Base-by-base conservation (phyloP, 2,888 invertebrate species). In the Balanococcus diminutus region DNA sequence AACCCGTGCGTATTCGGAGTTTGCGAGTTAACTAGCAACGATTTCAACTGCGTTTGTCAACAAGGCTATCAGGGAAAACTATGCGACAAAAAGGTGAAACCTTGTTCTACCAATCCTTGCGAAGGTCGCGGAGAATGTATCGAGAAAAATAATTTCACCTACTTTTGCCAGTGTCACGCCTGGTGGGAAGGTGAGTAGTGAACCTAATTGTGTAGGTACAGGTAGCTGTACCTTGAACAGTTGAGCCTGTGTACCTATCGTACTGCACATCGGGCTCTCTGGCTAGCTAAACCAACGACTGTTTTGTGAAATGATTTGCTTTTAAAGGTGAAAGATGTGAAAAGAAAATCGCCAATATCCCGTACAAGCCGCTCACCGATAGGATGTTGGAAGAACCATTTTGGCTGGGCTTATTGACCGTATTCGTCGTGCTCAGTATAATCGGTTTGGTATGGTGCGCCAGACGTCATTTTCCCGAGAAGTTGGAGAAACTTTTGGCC, bases 361-460 rank as follows among this genome's bases (percentile, higher is more conserved):
- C 93, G 0, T 94, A 92, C 89, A 93, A 93, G 88, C 94, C 94
- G 4, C 91, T 96, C 22, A 95, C 95, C 11, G 93, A 95, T 88
- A 91, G 95, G 32, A 95, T 96, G 94, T 91, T 96, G 39, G 94
- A 95, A 88, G 96, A 96, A 89, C 96, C 96, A 0, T 96, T 96
- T 90, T 96, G 96, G 96, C 91, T 96, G 72, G 96, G 96, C 0
- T 91, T 96, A 56, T 95, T 96, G 89, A 95, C 96, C 0, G 96
- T 96, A 0, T 94, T 94, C 88, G 93, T 94, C 11, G 95, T 96
- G 0, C 92, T 96, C 88, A 93, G 93, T 83, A 92, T 94, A 87
- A 95, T 96, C 88, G 95, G 95, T 19, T 91, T 95, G 83, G 92
- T 96, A 22, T 96, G 95, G 94, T 95, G 96, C 89, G 94, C 95